Evolutionary conservation across 2,113 vertebrate species (phyloP).

Genomic region (Speoplatyrhinus poulsoni): DNA sequence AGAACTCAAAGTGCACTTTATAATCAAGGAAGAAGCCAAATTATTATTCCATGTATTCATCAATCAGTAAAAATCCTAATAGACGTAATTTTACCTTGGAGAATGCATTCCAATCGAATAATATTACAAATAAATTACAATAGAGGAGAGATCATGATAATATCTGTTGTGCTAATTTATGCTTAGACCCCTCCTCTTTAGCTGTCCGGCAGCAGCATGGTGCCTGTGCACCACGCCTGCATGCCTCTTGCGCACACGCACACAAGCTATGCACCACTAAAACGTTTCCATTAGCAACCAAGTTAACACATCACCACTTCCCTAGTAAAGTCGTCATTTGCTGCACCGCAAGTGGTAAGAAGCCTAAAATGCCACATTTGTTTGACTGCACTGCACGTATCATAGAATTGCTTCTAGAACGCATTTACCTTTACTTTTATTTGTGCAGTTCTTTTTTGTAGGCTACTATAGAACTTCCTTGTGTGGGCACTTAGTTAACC

Average conservation of each 20-base stretch:
- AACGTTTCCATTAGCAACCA: slow-evolving; percentile 69
- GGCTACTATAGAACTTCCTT: too few species aligned
- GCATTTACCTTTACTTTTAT: too few species aligned
- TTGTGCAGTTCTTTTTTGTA: too few species aligned
- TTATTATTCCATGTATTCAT: too few species aligned
- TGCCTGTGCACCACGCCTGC: background rate
- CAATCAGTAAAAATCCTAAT: too few species aligned
- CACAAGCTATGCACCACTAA: slow-evolving; percentile 2
- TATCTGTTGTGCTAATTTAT: background rate
- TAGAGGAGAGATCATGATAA: background rate
- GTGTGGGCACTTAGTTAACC: too few species aligned
- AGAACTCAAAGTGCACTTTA: background rate
- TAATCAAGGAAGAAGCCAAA: background rate
- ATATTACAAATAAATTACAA: background rate
- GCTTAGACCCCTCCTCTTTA: background rate
- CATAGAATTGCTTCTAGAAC: too few species aligned
- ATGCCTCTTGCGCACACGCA: background rate
- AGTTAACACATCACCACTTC: slow-evolving; percentile 57
- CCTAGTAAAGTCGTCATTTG: slow-evolving; percentile 14
- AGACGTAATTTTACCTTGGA: too few species aligned
- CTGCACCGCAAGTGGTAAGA: slow-evolving; percentile 35
- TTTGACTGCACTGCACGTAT: too few species aligned
- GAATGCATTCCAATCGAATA: background rate
- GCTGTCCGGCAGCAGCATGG: background rate
- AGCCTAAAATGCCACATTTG: background rate